phyloP scores from a whole-genome alignment of 2,888 invertebrate species.

The Tachina fera region DNA sequence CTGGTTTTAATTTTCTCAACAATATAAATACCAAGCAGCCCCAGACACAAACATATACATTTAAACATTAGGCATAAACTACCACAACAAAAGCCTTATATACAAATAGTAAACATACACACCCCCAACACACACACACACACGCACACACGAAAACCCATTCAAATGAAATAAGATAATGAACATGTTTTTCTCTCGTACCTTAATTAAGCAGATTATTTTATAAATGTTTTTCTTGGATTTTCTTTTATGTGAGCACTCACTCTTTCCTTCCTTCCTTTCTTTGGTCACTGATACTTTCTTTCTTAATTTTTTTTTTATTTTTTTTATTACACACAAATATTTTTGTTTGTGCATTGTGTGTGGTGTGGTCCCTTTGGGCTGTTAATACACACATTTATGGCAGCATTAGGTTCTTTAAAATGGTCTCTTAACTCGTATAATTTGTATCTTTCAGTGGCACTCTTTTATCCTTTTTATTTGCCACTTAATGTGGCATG shows the following conservation, averaged over 20 bases:
- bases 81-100: neutral
- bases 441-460: neutral
- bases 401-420: neutral
- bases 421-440: neutral
- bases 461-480: neutral
- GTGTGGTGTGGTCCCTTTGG: neutral
- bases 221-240: neutral
- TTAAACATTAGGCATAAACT: neutral
- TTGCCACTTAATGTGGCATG: conserved; percentile 4
- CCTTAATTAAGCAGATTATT: conserved; percentile 23
- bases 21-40: neutral
- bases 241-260: neutral
- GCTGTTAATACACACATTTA: conserved; percentile 11
- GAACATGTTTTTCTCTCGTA: neutral
- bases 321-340: neutral
- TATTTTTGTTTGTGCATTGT: neutral
- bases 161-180: neutral
- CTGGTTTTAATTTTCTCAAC: conserved; percentile 13
- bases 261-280: neutral
- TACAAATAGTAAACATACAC: neutral
- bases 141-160: neutral
- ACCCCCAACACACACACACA: neutral
- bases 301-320: neutral
- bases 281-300: conserved; percentile 24
- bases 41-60: neutral